A percentile compares a stretch with the other conserved stretches of the same genome.
Evolutionary conservation across 2,888 invertebrate species (phyloP).

Genomic region (Caenorhabditis parvicauda): DNA sequence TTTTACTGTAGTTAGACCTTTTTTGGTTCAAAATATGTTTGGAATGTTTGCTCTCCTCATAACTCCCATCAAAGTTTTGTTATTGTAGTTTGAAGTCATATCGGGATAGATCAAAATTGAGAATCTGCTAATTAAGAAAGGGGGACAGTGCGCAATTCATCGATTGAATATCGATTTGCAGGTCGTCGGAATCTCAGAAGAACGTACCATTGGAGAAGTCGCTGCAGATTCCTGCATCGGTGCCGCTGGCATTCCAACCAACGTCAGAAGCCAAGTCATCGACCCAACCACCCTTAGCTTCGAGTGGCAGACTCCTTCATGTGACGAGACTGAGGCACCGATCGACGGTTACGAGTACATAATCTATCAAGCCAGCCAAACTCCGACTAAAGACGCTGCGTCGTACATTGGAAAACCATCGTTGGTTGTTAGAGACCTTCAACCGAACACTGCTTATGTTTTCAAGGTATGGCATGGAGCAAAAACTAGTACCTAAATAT

Average conservation of each 20-base stretch:
- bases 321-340: constrained; percentile 54
- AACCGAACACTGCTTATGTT: constrained; percentile 40
- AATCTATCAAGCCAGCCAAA: constrained; percentile 40
- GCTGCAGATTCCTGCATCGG: constrained; percentile 49
- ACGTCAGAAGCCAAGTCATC: constrained; percentile 27
- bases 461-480: constrained; percentile 26
- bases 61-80: not conserved
- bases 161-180: too few species aligned
- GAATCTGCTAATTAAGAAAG: not conserved
- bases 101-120: not conserved
- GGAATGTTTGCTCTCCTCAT: too few species aligned
- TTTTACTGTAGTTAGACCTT: too few species aligned
- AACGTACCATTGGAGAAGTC: constrained; percentile 50
- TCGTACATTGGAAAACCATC: constrained; percentile 49
- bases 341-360: constrained; percentile 62
- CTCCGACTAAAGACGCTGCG: constrained; percentile 42
- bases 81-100: not conserved
- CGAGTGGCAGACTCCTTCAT: constrained; percentile 48
- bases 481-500: not conserved
- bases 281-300: constrained; percentile 19
- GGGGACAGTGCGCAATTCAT: not conserved
- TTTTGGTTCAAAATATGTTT: too few species aligned
- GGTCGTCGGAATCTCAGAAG: constrained; percentile 55
- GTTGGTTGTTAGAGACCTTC: constrained; percentile 43
- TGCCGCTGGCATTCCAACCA: constrained; percentile 46